phyloP scores from a whole-genome alignment of 1,140 invertebrate genomes.

The Drosophila sucinea region DNA sequence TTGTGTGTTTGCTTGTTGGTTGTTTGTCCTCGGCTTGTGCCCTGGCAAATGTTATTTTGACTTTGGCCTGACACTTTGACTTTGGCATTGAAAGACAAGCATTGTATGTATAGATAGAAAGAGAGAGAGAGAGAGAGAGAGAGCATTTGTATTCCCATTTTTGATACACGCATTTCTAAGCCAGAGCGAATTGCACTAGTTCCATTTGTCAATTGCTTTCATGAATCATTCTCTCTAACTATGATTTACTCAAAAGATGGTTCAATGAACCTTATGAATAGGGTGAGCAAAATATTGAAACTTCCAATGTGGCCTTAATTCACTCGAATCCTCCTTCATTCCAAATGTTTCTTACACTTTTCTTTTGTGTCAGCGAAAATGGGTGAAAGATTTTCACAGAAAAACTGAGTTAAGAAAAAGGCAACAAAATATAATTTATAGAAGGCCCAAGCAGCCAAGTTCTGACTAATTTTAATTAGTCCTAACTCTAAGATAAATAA shows the following conservation, averaged over 20 bases:
- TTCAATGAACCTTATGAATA: conserved; percentile 36
- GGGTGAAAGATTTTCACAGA: background rate
- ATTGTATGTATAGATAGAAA: conserved; percentile 60
- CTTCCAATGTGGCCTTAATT: too few relatives aligned
- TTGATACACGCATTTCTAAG: conserved; percentile 10
- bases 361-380: background rate
- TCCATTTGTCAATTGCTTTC: conserved; percentile 72
- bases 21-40: conserved; percentile 31
- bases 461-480: too few relatives aligned
- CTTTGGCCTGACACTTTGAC: conserved; percentile 77
- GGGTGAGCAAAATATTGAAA: background rate
- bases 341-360: background rate
- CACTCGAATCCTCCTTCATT: too few relatives aligned
- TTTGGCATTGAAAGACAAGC: conserved; percentile 69
- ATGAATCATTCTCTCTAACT: conserved; percentile 61
- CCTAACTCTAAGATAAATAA: too few relatives aligned
- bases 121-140: too few relatives aligned
- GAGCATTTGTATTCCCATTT: conserved; percentile 29
- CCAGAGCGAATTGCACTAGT: conserved; percentile 64
- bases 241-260: conserved; percentile 18
- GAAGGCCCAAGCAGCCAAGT: too few relatives aligned
- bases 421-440: too few relatives aligned
- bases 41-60: conserved; percentile 70
- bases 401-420: too few relatives aligned
- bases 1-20: conserved; percentile 53